Evolutionary conservation across 1,140 invertebrate genomes (phyloP), one percentile per base, ranked within the genome.

Genomic region (Drosophila sproati): DNA sequence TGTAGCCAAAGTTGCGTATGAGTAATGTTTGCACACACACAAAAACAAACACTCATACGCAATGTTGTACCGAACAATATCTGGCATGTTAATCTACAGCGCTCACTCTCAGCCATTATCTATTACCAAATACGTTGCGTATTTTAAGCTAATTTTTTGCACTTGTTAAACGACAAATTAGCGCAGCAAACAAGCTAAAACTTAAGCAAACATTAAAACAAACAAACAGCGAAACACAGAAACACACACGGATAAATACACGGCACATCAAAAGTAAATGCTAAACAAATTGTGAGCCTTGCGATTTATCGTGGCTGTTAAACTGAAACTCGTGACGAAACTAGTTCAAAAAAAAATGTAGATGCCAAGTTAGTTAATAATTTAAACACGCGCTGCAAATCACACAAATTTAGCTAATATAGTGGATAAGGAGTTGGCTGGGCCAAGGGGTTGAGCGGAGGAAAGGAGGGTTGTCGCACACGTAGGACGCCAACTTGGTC

Each of bases 261-360:
- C 20, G 20, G 31, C 61, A 34, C 57, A 77, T 5, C 28, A 37
- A 69, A 63, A 5, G 31, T 64, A 43, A 66, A 52, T 71, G 63
- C 68, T 82, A 63, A 74, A 70, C 67, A 72, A 76, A 80, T 78
- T 78, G 61, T 82, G 66, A 63, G 56, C 72, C 72, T 66, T 71
- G 61, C 83, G 76, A 75, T 70, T 73, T 72, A 43, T 61, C 52
- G 39, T 75, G 59, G 78, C 45, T 80, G 81, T 78, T 85, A 82
- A 87, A 79, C 68, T 62, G 64, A 79, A 82, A 83, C 83, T 87
- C 80, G 82, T 87, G 82, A 87, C 72, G 72, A 54, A 61, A 12
- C 61, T 29, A 62, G 52, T 32, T 34, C 31, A 34, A 10, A 51
- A 10, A 29, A 43, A 68, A 34, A 31, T 12, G 32, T 39, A 50